Percentiles rank a stretch among this genome's conserved stretches.
Conservation (phyloP, 1,140 invertebrate genomes). For the Mycetomoellerius zeteki region DNA sequence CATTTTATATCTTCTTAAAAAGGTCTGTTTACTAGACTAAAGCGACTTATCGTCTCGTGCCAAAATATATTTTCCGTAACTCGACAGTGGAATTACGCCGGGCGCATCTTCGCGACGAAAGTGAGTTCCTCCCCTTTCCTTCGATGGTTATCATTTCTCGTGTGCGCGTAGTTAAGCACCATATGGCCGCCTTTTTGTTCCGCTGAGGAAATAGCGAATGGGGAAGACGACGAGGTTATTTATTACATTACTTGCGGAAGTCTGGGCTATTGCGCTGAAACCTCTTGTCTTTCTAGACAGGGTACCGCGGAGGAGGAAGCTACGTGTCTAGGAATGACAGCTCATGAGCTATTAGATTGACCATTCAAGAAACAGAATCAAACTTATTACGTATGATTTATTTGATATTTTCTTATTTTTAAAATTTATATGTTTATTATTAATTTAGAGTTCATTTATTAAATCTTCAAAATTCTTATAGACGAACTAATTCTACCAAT, state of each 20-base stretch:
- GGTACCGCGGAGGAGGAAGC: conserved; percentile 42
- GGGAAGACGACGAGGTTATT: conserved; percentile 69
- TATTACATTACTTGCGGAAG: conserved; percentile 76
- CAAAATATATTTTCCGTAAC: conserved; percentile 48
- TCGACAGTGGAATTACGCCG: not conserved
- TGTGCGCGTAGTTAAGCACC: conserved; percentile 73
- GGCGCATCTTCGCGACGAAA: conserved; percentile 43
- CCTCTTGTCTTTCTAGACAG: conserved; percentile 62
- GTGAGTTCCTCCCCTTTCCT: conserved; percentile 61
- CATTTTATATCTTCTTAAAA: not conserved
- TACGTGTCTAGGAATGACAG: conserved; percentile 41
- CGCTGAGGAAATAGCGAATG: conserved; percentile 67
- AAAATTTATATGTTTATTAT: not conserved
- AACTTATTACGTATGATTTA: conserved; percentile 5
- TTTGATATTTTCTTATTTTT: conserved; percentile 5
- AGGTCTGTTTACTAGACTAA: not conserved
- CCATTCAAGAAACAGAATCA: not conserved
- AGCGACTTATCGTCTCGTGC: conserved; percentile 13
- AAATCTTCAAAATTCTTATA: not conserved
- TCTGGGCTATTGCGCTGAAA: conserved; percentile 74
- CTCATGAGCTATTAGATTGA: not conserved
- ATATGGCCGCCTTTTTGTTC: conserved; percentile 74
- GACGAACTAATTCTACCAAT: not conserved
- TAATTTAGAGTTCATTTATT: not conserved
- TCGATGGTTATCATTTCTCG: conserved; percentile 73